Conservation (phyloP, 2,113 vertebrate genomes). For the Paratilapia polleni region DNA sequence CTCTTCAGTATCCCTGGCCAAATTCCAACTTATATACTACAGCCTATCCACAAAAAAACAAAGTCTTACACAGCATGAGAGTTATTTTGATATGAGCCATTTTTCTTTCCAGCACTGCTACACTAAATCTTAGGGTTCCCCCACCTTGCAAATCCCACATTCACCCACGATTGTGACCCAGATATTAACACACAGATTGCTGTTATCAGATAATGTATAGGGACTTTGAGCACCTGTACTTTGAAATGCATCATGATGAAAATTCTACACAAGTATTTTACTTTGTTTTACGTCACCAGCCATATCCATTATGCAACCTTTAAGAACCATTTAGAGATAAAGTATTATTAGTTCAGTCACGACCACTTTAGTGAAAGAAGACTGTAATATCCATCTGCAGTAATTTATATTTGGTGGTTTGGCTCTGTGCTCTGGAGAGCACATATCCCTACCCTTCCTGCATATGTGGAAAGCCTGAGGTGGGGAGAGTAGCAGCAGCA, state of each 20-base stretch:
- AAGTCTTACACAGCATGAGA: not conserved
- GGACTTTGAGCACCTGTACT: not conserved
- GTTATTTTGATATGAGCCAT: not conserved
- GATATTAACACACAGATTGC: not conserved
- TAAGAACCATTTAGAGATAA: not conserved
- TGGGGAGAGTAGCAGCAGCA: not conserved
- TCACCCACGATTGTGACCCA: not conserved
- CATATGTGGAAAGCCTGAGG: not conserved
- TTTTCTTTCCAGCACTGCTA: not conserved
- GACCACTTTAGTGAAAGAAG: not conserved
- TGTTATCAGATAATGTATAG: not conserved
- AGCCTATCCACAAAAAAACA: not conserved
- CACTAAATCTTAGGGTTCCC: not conserved
- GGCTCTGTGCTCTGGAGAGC: not conserved
- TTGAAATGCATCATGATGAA: too few relatives aligned
- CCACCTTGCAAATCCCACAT: not conserved
- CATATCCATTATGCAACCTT: not conserved
- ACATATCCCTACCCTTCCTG: not conserved
- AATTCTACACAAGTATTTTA: not conserved
- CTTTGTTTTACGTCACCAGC: not conserved
- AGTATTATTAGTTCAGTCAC: not conserved
- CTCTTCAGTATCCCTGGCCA: not conserved
- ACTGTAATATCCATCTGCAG: not conserved
- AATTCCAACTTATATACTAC: not conserved
- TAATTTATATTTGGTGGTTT: not conserved